Conservation (phyloP, 1,140 invertebrate genomes). For the Drosophila nasuta region DNA sequence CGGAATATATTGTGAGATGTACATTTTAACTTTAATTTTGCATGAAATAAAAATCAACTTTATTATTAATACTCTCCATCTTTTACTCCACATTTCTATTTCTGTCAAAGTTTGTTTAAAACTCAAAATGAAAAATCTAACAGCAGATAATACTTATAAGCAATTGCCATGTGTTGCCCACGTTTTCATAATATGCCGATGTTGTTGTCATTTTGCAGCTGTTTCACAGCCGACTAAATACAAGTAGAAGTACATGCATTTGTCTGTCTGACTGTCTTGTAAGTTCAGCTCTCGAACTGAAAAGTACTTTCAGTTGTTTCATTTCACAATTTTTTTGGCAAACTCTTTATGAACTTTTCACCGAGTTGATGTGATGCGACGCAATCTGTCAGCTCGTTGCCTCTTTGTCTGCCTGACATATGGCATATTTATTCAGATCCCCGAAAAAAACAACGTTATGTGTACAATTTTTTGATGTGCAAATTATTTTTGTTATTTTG, state of each 20-base stretch:
- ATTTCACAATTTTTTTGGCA: constrained; percentile 2
- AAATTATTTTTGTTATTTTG: background rate
- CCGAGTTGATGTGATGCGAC: constrained; percentile 19
- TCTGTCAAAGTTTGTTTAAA: constrained; percentile 5
- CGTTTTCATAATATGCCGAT: background rate
- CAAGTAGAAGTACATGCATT: constrained; percentile 7
- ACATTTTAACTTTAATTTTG: too few relatives aligned
- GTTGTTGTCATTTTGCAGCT: constrained; percentile 37
- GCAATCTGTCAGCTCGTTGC: constrained; percentile 31
- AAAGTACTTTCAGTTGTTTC: constrained; percentile 32
- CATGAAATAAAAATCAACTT: too few relatives aligned
- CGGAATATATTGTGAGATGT: too few relatives aligned
- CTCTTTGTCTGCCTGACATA: constrained; percentile 27
- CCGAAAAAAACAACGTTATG: background rate
- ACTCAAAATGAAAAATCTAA: constrained; percentile 16
- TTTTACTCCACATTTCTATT: background rate
- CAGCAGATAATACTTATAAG: background rate
- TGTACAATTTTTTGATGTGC: background rate
- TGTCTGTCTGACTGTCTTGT: constrained; percentile 2
- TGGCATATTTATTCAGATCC: constrained; percentile 18
- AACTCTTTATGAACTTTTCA: constrained; percentile 13
- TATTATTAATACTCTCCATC: background rate
- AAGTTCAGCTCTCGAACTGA: constrained; percentile 26
- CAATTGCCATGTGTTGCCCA: constrained; percentile 12
- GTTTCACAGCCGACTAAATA: constrained; percentile 28